Evolutionary conservation across 2,888 invertebrate species (phyloP).

Genomic region (Ectobius pallidus): DNA sequence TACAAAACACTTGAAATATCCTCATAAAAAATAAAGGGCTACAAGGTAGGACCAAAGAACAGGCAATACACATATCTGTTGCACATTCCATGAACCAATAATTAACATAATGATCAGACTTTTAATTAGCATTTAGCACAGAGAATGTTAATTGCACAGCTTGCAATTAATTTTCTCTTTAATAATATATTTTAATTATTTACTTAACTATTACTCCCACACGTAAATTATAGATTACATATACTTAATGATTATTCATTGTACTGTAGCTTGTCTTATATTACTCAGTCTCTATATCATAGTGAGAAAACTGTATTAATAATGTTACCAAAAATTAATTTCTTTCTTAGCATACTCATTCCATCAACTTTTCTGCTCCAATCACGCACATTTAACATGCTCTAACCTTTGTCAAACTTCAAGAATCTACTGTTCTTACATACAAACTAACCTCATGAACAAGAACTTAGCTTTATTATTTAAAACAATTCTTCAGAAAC

Average conservation of each 20-base stretch:
- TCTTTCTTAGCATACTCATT: neutral
- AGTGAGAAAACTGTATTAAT: constrained; percentile 12
- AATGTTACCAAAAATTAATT: neutral
- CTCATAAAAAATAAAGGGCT: neutral
- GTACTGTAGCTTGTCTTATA: constrained; percentile 26
- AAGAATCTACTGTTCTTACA: neutral
- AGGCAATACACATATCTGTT: constrained; percentile 10
- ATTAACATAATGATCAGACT: constrained; percentile 4
- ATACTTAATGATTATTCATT: constrained; percentile 17
- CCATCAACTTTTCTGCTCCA: neutral
- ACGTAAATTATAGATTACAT: constrained; percentile 7
- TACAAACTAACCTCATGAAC: neutral
- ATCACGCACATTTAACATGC: neutral
- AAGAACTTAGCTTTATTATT: neutral
- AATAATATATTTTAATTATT: neutral
- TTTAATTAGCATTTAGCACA: neutral
- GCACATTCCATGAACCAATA: constrained; percentile 3
- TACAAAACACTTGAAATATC: neutral
- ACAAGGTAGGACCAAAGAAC: neutral
- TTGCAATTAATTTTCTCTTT: neutral
- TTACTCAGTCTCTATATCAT: constrained; percentile 19
- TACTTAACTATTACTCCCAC: neutral
- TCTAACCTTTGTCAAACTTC: neutral
- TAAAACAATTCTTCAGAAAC: neutral
- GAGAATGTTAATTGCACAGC: neutral